Conservation (phyloP, 2,797 vertebrate genomes). For the Hemitrygon akajei region DNA sequence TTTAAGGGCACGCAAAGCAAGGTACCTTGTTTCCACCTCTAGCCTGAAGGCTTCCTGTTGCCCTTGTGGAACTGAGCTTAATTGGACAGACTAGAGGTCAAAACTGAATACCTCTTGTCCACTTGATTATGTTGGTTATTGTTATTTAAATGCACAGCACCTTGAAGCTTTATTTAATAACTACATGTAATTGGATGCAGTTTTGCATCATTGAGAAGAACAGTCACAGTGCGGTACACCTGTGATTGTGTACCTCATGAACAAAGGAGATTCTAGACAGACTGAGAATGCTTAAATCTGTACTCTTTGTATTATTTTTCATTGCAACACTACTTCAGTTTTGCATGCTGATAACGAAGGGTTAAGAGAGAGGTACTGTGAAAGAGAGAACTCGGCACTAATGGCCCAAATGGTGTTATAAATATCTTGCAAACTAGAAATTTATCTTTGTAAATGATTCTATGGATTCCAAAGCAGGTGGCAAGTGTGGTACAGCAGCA, state of each 20-base stretch:
- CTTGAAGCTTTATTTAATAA: neutral
- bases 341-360: neutral
- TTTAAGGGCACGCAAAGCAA: neutral
- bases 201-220: neutral
- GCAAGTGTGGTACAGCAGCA: neutral
- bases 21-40: neutral
- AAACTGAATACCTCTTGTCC: neutral
- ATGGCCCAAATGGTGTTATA: neutral
- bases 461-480: neutral
- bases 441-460: slow-evolving; percentile 26
- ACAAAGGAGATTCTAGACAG: neutral
- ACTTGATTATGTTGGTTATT: neutral
- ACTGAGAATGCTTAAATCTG: neutral
- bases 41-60: neutral
- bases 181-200: neutral
- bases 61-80: no score
- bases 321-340: neutral
- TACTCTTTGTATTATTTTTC: neutral
- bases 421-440: slow-evolving; percentile 3
- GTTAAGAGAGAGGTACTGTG: neutral
- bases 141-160: neutral
- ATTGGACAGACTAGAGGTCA: neutral
- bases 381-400: neutral
- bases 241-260: neutral
- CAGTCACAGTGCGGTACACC: no score